Conservation (phyloP, 2,888 invertebrate species). For the Standfussiana lucernea region DNA sequence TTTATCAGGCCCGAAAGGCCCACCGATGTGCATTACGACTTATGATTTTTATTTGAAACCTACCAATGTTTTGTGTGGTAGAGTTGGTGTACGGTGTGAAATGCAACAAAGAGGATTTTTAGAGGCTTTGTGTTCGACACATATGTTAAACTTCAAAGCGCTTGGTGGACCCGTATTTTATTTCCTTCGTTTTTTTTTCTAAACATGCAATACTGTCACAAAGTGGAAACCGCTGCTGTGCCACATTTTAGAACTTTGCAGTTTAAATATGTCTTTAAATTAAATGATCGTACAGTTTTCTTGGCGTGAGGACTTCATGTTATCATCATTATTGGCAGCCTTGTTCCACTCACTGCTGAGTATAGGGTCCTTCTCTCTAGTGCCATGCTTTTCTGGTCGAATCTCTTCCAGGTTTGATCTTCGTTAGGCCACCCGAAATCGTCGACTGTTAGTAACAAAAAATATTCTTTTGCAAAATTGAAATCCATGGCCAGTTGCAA, state of each 20-base stretch:
- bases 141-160: conserved; percentile 1
- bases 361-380: not conserved
- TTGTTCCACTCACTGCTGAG: not conserved
- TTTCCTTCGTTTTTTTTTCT: conserved; percentile 16
- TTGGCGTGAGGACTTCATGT: not conserved
- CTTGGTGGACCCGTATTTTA: not conserved
- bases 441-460: not conserved
- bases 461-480: not conserved
- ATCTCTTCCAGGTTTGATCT: not conserved
- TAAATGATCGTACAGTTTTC: not conserved
- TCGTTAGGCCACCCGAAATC: not conserved
- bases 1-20: not conserved
- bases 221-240: not conserved
- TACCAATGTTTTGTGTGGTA: not conserved
- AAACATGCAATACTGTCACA: conserved; percentile 6
- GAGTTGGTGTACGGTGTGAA: not conserved
- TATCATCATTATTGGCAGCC: not conserved
- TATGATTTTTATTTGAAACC: not conserved
- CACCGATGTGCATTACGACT: not conserved
- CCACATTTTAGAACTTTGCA: not conserved
- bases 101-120: not conserved
- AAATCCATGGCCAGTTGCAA: not conserved
- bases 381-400: not conserved
- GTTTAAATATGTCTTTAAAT: not conserved
- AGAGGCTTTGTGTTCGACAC: not conserved